A percentile compares a stretch with the other conserved stretches of the same genome.
Conservation (phyloP, 2,797 vertebrate genomes). For the Danio kyathit region DNA sequence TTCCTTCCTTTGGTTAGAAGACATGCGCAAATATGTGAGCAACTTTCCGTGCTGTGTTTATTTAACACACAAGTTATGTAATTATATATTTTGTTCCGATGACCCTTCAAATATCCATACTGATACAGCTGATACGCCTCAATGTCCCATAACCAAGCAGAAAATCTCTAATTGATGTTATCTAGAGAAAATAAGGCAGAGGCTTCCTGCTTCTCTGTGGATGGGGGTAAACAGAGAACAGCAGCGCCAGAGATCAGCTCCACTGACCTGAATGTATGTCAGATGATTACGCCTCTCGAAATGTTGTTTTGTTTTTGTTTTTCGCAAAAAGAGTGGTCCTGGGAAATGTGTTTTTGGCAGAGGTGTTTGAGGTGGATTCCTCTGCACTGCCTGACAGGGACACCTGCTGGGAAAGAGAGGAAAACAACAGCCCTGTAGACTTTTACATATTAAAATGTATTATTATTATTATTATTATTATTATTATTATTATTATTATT, state of each 20-base stretch:
- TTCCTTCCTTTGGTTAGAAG: conserved; percentile 21
- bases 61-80: conserved; percentile 36
- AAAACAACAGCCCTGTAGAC: conserved; percentile 62
- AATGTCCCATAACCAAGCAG: conserved; percentile 39
- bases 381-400: conserved; percentile 75
- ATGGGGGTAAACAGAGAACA: not conserved
- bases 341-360: conserved; percentile 60
- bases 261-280: not conserved
- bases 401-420: conserved; percentile 76
- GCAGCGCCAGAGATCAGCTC: not conserved
- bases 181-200: conserved; percentile 43
- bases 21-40: not conserved
- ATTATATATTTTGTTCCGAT: conserved; percentile 23
- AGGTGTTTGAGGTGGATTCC: conserved; percentile 62
- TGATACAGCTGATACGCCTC: conserved; percentile 45
- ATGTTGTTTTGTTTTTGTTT: conserved; percentile 55
- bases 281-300: conserved; percentile 54
- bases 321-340: conserved; percentile 53
- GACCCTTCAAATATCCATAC: conserved; percentile 17
- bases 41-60: conserved; percentile 39
- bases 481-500: no score
- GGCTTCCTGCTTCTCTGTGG: conserved; percentile 27
- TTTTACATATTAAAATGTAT: no score
- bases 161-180: conserved; percentile 57
- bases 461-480: no score